Base-by-base conservation (phyloP, 2,113 vertebrate genomes). In the Macroglossus sobrinus region DNA sequence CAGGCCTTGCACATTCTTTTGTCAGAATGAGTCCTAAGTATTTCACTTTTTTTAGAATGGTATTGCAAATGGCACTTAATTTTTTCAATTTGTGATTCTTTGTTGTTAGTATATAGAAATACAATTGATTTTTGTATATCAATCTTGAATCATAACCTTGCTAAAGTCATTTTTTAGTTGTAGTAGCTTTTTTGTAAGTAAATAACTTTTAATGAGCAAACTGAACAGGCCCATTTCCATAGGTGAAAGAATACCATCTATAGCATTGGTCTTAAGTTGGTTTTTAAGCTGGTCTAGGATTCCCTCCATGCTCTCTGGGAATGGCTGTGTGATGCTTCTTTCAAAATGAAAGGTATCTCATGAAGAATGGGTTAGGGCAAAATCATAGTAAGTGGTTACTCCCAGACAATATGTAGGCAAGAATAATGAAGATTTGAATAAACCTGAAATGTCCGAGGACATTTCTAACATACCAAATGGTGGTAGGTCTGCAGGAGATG, bases 61-160 rank as follows among this genome's bases (percentile, higher is more conserved):
- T 11, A 64, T 89, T 92, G 1, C 38, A 94, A 74, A 71, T 75
- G 16, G 14, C 50, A 53, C 19, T 75, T n/a, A 40, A 47, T 38
- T 26, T 50, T 95, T 66, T 21, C 50, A 91, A 13, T 43, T 88
- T 89, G 40, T 61, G 38, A 43, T 69, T 57, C 57, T 91, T 89
- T 89, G 40, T 94, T 96, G 26, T 14, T 40, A 50, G 2, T 53
- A n/a, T 74, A n/a, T 35, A 78, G 43, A 91, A 88, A 85, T 81
- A 50, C 14, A 94, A 84, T 94, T 75, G 45, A 93, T 78, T 91
- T 94, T 84, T 85, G 57, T 69, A 9, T 93, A 91, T 96, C 95
- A 90, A 93, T 95, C 68, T 89, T 93, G 79, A 93, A 64, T 79
- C 82, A 7, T 45, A 78, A 50, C 64, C 45, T 71, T 95, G 38